phyloP scores from a whole-genome alignment of 1,140 invertebrate species.

The Sycophaga agraensis region DNA sequence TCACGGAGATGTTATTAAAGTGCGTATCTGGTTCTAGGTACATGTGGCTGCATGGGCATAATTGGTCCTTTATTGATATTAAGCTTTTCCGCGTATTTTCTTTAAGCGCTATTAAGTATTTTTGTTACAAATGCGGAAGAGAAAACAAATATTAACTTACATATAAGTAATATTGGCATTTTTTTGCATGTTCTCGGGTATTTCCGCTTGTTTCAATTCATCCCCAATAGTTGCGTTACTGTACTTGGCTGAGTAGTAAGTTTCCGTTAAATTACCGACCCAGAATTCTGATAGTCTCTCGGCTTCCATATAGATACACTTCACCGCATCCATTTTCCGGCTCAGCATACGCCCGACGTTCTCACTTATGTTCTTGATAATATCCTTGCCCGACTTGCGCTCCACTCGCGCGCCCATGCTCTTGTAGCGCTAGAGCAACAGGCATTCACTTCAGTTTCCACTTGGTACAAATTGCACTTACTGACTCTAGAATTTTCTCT shows the following conservation, averaged over 20 bases:
- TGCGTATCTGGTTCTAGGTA: constrained; percentile 71
- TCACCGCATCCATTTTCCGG: constrained; percentile 81
- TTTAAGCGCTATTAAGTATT: too few species aligned
- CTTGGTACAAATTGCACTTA: too few species aligned
- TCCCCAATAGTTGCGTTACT: constrained; percentile 55
- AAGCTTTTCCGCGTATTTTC: too few species aligned
- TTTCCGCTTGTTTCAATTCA: neutral
- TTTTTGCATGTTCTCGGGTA: constrained; percentile 35
- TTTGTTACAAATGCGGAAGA: neutral
- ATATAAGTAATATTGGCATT: constrained; percentile 1
- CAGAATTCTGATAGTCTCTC: constrained; percentile 66
- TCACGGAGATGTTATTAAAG: constrained; percentile 84
- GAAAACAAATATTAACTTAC: constrained; percentile 2
- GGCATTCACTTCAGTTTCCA: too few species aligned
- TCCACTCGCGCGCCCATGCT: constrained; percentile 72
- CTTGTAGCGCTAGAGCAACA: constrained; percentile 68
- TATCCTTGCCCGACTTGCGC: constrained; percentile 71
- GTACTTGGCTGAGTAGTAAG: constrained; percentile 74
- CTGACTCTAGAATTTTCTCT: too few species aligned
- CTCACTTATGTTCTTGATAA: constrained; percentile 72
- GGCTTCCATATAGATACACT: constrained; percentile 72
- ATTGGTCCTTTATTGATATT: too few species aligned
- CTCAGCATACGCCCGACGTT: constrained; percentile 77
- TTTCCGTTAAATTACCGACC: constrained; percentile 41
- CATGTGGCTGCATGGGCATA: constrained; percentile 57